Conservation (phyloP, 2,888 invertebrate genomes). For the Hemaris fuciformis region DNA sequence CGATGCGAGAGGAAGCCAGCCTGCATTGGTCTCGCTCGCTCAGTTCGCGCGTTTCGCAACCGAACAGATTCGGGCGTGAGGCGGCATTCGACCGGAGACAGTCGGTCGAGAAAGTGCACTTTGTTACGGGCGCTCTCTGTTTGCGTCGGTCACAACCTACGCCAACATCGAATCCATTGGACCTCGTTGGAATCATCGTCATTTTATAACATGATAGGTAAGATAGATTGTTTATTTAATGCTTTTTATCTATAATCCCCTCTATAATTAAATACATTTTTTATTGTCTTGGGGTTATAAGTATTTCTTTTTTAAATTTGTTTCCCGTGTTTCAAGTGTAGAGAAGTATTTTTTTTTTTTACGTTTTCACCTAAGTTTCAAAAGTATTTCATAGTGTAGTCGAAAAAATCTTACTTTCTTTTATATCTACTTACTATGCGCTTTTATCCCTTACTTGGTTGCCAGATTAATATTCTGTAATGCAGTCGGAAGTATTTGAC, state of each 20-base stretch:
- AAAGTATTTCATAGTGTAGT: no score
- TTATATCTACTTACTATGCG: no score
- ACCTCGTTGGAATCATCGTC: conserved; percentile 56
- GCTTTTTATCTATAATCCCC: conserved; percentile 16
- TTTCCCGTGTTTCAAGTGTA: no score
- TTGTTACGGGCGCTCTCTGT: conserved; percentile 34
- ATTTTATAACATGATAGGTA: conserved; percentile 71
- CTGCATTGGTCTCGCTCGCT: conserved; percentile 31
- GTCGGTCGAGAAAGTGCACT: conserved; percentile 61
- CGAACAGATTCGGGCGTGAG: conserved; percentile 27
- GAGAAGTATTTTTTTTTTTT: no score
- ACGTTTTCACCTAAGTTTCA: no score
- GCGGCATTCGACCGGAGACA: conserved; percentile 70
- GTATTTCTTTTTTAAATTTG: no score
- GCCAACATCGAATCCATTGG: conserved; percentile 75
- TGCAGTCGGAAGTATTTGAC: no score
- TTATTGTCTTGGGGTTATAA: no score
- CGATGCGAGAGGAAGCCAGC: neutral
- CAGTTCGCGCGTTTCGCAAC: conserved; percentile 29
- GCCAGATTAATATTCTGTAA: no score
- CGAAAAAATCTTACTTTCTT: no score
- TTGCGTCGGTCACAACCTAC: conserved; percentile 72
- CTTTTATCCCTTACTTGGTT: no score
- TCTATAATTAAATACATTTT: neutral
- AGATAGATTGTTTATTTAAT: conserved; percentile 40